Evolutionary conservation across 35 echinoderm and acorn worm genomes (phyloP).

Genomic region (Ophiothrix spiculata): DNA sequence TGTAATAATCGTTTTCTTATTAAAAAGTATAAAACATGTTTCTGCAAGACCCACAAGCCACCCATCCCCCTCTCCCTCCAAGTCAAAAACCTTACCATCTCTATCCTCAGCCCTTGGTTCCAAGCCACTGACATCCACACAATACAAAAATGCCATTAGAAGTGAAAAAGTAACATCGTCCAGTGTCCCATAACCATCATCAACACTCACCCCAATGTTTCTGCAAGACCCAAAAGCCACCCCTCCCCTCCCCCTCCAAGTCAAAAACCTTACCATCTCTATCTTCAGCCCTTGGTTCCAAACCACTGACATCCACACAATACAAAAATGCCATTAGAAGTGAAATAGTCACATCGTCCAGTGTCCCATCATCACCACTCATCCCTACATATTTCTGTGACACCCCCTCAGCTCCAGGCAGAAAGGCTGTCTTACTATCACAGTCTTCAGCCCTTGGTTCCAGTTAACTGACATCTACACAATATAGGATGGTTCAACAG

Average conservation of each 20-base stretch:
- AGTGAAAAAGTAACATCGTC: conserved; percentile 67
- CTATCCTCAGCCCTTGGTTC: conserved; percentile 41
- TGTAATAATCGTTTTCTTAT: too few species aligned
- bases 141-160: conserved; percentile 60
- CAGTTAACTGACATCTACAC: conserved; percentile 30
- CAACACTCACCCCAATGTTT: too few species aligned
- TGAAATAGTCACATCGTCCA: conserved; percentile 62
- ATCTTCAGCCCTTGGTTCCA: conserved; percentile 36
- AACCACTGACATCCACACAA: conserved; percentile 30
- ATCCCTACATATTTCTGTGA: conserved; percentile 32
- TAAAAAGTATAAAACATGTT: too few species aligned
- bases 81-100: conserved; percentile 59
- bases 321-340: conserved; percentile 70
- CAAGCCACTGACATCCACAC: conserved; percentile 26
- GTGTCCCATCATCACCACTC: conserved; percentile 37
- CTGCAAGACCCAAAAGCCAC: too few species aligned
- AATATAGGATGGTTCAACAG: conserved; percentile 65
- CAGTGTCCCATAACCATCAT: conserved; percentile 49
- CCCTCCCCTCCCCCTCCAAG: too few species aligned
- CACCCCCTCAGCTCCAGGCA: not conserved
- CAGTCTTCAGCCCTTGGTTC: conserved; percentile 39
- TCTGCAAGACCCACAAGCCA: too few species aligned
- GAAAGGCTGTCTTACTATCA: conserved; percentile 25
- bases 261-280: conserved; percentile 52
- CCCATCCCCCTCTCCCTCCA: too few species aligned